phyloP scores from a whole-genome alignment of 2,888 invertebrate species.

The Phoronis australis region DNA sequence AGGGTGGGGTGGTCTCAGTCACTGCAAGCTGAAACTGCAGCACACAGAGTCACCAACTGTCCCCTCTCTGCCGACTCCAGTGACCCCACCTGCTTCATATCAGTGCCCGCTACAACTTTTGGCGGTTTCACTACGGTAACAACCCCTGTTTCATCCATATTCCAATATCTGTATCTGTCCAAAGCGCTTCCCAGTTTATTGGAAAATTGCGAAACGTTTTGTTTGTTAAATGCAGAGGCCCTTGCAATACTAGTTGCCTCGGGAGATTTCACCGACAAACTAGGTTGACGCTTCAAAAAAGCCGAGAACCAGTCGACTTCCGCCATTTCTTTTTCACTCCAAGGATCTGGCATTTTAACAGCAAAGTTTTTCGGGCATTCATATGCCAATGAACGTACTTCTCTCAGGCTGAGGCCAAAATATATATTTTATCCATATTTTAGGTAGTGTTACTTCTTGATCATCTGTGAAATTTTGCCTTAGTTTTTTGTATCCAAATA shows the following conservation, averaged over 20 bases:
- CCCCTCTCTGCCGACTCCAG: slow-evolving; percentile 3
- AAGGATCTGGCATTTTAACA: slow-evolving; percentile 6
- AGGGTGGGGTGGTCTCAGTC: slow-evolving; percentile 4
- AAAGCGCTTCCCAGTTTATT: slow-evolving; percentile 13
- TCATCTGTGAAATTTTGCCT: slow-evolving; percentile 6
- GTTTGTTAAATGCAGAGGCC: slow-evolving; percentile 16
- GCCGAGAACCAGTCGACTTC: slow-evolving; percentile 11
- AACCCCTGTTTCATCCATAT: slow-evolving; percentile 17
- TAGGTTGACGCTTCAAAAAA: slow-evolving; percentile 12
- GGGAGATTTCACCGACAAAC: slow-evolving; percentile 10
- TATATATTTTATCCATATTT: slow-evolving; percentile 5
- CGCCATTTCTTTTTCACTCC: slow-evolving; percentile 4
- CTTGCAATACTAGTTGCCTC: slow-evolving; percentile 12
- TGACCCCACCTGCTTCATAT: slow-evolving; percentile 2
- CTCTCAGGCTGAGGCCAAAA: slow-evolving; percentile 6
- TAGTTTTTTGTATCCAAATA: neutral
- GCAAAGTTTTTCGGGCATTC: slow-evolving; percentile 5
- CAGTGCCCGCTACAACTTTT: slow-evolving; percentile 2
- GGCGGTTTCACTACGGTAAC: slow-evolving; percentile 18
- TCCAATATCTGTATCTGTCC: slow-evolving; percentile 11
- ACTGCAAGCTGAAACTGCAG: neutral
- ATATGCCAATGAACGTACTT: slow-evolving; percentile 9
- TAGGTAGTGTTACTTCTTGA: slow-evolving; percentile 7
- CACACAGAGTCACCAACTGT: slow-evolving; percentile 2
- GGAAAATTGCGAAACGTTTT: slow-evolving; percentile 13